phyloP scores from a whole-genome alignment of 2,113 vertebrate species.

The Eretmochelys imbricata region DNA sequence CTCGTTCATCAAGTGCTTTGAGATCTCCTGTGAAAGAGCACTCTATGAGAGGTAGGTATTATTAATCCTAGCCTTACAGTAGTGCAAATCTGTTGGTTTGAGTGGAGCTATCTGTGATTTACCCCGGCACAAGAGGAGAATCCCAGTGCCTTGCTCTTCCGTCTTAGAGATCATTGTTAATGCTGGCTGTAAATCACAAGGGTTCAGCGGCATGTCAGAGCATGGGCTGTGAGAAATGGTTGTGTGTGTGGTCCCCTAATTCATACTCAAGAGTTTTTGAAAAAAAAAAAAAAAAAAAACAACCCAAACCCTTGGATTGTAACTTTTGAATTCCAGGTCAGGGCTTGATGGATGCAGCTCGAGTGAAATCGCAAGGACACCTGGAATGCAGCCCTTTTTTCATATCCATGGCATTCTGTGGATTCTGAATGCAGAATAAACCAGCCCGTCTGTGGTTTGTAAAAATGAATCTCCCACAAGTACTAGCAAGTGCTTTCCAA shows the following conservation, averaged over 20 bases:
- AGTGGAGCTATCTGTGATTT: not conserved
- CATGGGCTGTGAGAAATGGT: conserved; percentile 9
- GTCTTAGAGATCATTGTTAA: not conserved
- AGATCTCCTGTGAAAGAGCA: not conserved
- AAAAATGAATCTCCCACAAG: conserved; percentile 58
- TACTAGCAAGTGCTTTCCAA: conserved; percentile 50
- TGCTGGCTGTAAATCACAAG: not conserved
- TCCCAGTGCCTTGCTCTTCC: not conserved
- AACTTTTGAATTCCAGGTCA: conserved; percentile 58
- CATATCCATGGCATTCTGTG: conserved; percentile 25
- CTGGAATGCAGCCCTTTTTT: conserved; percentile 42
- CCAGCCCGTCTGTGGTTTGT: conserved; percentile 54
- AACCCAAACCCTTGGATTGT: not conserved
- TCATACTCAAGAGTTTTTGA: conserved; percentile 25
- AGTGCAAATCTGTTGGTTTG: not conserved
- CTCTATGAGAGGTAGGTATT: not conserved
- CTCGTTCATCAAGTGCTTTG: not conserved
- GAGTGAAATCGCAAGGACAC: conserved; percentile 13
- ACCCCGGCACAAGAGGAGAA: not conserved
- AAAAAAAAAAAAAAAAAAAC: not conserved
- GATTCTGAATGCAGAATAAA: conserved; percentile 54
- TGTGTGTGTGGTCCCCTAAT: conserved; percentile 47
- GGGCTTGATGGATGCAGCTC: conserved; percentile 23
- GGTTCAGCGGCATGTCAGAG: conserved; percentile 43
- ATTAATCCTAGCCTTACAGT: not conserved